Evolutionary conservation across 2,888 invertebrate genomes (phyloP), one percentile per base, ranked within the genome.

Genomic region (Digitonthophagus gazella): DNA sequence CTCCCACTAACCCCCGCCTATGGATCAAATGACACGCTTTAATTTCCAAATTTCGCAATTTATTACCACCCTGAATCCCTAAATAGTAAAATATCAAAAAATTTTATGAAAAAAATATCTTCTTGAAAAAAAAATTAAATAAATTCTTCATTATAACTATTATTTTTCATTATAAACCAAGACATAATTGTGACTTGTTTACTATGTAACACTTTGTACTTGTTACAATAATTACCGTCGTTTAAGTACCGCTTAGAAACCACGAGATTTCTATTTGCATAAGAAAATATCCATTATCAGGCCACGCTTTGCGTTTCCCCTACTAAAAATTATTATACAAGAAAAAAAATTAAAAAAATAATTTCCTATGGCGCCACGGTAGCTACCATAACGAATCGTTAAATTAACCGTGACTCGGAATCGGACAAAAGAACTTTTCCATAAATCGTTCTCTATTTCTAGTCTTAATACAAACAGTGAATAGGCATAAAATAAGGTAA

Each of bases 361-460:
- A 44, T 22, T 22, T 20, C 20, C n/a, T 18, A 19, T 61, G 61
- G 18, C 20, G 61, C 61, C 19, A 61, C 61, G 61, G 61, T 61
- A 61, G 61, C 61, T 6, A 61, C 61, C 61, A n/a, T 61, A 20
- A 61, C 61, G 18, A 61, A 61, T 61, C 61, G 61, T 6, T 19
- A 61, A 61, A 61, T 15, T 61, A 61, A 18, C 16, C 61, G 20
- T 61, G 20, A 61, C 28, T n/a, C 61, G 61, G 18, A 61, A 61
- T 61, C 61, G 61, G 61, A 61, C 61, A 61, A 61, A 61, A 16
- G 61, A 61, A 61, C 20, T 61, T 61, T 61, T 61, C 61, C 61
- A 20, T 61, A 61, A 61, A 61, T 61, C 18, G 61, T 61, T 61
- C 18, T 61, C 20, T 18, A 19, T 61, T 61, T 61, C 61, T 19